phyloP scores from a whole-genome alignment of 2,888 invertebrate genomes.

The Cantharis nigra region DNA sequence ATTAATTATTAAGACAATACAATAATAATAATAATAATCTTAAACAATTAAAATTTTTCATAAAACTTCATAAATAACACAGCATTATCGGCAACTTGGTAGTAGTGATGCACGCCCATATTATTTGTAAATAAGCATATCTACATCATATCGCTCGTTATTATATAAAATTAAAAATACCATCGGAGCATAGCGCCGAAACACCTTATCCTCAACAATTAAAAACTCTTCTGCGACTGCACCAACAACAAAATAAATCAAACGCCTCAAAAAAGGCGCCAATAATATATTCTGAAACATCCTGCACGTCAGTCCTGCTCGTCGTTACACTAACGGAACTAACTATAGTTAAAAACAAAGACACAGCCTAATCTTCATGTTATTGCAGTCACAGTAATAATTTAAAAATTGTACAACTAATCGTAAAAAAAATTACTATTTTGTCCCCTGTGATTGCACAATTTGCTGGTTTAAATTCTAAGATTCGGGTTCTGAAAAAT shows the following conservation, averaged over 20 bases:
- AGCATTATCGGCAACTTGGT: not conserved
- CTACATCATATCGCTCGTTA: not conserved
- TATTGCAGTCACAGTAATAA: not conserved
- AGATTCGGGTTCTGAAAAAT: too few species aligned
- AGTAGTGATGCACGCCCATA: not conserved
- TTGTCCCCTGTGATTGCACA: not conserved
- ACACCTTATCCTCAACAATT: not conserved
- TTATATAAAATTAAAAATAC: not conserved
- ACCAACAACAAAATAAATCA: not conserved
- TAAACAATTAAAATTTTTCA: constrained; percentile 23
- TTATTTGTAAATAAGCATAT: not conserved
- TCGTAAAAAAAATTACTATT: not conserved
- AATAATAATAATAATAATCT: constrained; percentile 38
- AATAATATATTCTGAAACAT: not conserved
- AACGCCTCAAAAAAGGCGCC: not conserved
- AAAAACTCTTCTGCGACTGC: not conserved
- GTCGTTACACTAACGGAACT: not conserved
- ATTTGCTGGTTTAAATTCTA: not conserved
- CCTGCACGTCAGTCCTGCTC: not conserved
- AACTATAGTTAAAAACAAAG: not conserved
- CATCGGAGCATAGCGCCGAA: not conserved
- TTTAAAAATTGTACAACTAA: not conserved
- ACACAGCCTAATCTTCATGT: not conserved
- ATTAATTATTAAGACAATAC: constrained; percentile 28
- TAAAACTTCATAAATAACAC: constrained; percentile 9